Evolutionary conservation across 2,888 invertebrate species (phyloP), one percentile per base, ranked within the genome.

Genomic region (Criorhina ranunculi): DNA sequence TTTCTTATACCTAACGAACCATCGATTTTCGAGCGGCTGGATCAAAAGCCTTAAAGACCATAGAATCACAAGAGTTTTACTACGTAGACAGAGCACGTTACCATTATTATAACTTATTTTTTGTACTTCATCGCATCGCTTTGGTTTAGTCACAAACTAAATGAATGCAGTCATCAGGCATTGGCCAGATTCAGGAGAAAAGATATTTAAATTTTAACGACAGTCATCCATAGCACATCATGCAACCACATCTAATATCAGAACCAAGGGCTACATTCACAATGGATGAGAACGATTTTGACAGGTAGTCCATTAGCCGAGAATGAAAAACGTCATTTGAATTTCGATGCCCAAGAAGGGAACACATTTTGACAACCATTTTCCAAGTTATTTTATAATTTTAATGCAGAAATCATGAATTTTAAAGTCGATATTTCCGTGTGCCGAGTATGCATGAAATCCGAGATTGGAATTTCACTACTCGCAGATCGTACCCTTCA

Each of bases 361-460:
- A 67, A 12, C 57, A 29, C 15, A n/a, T 49, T 44, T 59, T 15
- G 19, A 42, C 11, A 15, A 8, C 15, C 5, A 51, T 66, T 12
- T 11, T 3, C n/a, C 5, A 35, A 55, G 29, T 15, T 9, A 46
- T 62, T 55, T 44, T 7, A 11, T 6, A 15, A 53, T 24, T 70
- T 59, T 46, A 3, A 35, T 60, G 12, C 8, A 35, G 15, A 51
- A 73, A 78, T 31, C 1, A 90, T 90, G 90, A 89, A 88, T 88
- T 88, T 89, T 46, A 87, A 88, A 87, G 88, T 90, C 15, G 89
- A 89, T 87, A 89, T 90, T 49, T 89, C 88, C 73, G 88, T 89
- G 37, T 90, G 90, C 49, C 88, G 90, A 4, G 89, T 90, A 42
- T 90, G 90, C 59, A 88, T 90, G 88, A 88, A 89, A 86, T 87